Evolutionary conservation across 2,113 vertebrate genomes (phyloP), one percentile per base, ranked within the genome.

Genomic region (Hyla sarda): DNA sequence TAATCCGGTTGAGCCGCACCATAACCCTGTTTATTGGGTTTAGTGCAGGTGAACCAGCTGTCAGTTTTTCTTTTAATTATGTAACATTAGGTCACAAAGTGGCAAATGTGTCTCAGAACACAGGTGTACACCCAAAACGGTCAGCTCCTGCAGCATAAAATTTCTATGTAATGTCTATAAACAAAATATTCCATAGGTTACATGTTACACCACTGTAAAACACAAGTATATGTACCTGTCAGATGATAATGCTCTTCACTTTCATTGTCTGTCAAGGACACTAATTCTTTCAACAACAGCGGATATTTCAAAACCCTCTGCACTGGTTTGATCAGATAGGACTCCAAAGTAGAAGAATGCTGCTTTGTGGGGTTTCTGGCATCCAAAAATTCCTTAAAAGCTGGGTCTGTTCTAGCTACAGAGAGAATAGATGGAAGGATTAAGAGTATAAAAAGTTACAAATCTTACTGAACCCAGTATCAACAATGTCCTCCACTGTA

Each of bases 231-330:
- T 17, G 41, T 89, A 99, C 98, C 98, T 76, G 96, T 98, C 87
- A 99, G 94, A 89, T 99, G 98, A 82, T 98, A 97, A 88, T 99
- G 97, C 89, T 99, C 98, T 89, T 99, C 98, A 11, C 98, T 99
- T 89, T 99, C 97, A 0, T 91, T 89, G 78, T 99, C 97, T 0
- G 97, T 99, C 82, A 99, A 94, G 10, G 97, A 98, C 89, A 99
- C 98, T 69, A 99, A 94, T 91, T 99, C 98, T 91, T 94, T 92
- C 83, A 99, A 94, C 92, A 99, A 96, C 88, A 99, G 91, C 0
- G 98, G 98, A 77, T 99, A 99, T 92, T 99, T 99, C 74, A 99
- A 93, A 87, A 99, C 98, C 86, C 98, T 95, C 93, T 99, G 98
- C 37, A 99, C 98, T 0, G 98, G 98, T 91, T 99, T 99, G 90